Conservation (phyloP, 2,797 vertebrate species). For the Discoglossus pictus region DNA sequence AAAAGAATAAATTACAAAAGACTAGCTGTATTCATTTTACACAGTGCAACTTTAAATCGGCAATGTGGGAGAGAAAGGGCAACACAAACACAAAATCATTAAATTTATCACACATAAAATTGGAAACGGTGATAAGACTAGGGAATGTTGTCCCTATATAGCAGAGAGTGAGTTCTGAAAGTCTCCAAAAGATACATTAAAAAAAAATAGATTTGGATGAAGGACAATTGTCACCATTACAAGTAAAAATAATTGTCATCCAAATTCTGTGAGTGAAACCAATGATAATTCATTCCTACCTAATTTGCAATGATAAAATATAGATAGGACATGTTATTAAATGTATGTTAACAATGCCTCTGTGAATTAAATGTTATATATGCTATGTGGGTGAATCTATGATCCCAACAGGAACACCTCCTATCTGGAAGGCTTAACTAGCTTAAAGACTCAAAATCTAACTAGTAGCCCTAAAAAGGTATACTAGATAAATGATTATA, state of each 20-base stretch:
- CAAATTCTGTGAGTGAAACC: constrained; percentile 22
- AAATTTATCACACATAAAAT: not conserved
- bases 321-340: no score
- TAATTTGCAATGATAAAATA: no score
- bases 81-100: constrained; percentile 36
- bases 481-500: no score
- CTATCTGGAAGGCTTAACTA: no score
- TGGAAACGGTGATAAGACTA: constrained; percentile 27
- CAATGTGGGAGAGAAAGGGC: constrained; percentile 9
- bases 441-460: no score
- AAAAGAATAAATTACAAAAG: not conserved
- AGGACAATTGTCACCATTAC: not conserved
- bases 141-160: constrained; percentile 18
- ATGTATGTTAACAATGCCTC: no score
- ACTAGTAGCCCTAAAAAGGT: no score
- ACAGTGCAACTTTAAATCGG: constrained; percentile 42
- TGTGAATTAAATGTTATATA: no score
- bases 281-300: no score
- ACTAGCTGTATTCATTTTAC: constrained; percentile 24
- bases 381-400: no score
- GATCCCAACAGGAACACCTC: no score
- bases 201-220: not conserved
- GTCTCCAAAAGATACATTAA: not conserved
- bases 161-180: not conserved
- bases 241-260: not conserved